Conservation (phyloP, 2,797 vertebrate genomes). For the Leptoclinus maculatus region DNA sequence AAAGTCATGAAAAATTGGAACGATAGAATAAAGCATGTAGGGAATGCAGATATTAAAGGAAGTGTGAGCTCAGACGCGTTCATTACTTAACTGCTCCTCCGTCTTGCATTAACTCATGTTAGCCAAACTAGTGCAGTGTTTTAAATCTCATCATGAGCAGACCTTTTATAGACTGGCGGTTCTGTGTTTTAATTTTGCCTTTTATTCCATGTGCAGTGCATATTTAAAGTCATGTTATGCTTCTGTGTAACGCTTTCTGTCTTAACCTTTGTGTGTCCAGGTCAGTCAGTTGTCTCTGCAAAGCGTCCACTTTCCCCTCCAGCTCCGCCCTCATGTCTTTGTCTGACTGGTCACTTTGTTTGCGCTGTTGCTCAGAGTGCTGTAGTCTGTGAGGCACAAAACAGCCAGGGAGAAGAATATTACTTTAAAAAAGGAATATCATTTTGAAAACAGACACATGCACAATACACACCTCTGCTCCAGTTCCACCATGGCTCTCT, state of each 20-base stretch:
- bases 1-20: too few species aligned
- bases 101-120: neutral
- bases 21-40: too few species aligned
- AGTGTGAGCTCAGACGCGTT: neutral
- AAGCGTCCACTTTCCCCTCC: slow-evolving; percentile 80
- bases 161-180: neutral
- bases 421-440: neutral
- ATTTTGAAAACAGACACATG: neutral
- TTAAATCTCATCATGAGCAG: neutral
- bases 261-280: slow-evolving; percentile 89
- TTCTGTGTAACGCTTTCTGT: neutral
- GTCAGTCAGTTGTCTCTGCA: slow-evolving; percentile 89
- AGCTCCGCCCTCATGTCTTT: slow-evolving; percentile 87
- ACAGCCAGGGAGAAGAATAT: neutral
- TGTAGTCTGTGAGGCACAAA: slow-evolving; percentile 81
- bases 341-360: slow-evolving; percentile 86
- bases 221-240: neutral
- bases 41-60: neutral
- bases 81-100: neutral
- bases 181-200: neutral
- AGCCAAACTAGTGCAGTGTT: neutral
- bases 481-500: slow-evolving; percentile 88
- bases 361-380: slow-evolving; percentile 85
- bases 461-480: slow-evolving; percentile 81
- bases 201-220: neutral